phyloP scores from a whole-genome alignment of 2,888 invertebrate genomes.

The Spisula solida region DNA sequence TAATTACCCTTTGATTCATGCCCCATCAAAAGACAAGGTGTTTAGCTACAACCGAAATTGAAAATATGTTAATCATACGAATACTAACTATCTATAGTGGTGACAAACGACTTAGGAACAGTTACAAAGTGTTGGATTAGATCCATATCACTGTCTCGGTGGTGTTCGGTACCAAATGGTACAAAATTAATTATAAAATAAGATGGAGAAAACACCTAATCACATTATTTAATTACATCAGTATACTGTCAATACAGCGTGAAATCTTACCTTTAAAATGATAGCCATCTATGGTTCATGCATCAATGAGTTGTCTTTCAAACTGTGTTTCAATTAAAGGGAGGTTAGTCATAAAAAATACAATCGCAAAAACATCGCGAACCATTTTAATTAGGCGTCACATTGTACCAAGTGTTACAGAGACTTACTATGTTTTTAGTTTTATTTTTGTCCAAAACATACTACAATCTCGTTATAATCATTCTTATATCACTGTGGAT shows the following conservation, averaged over 20 bases:
- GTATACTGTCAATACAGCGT: conserved; percentile 4
- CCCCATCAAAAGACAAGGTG: conserved; percentile 46
- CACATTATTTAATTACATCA: conserved; percentile 22
- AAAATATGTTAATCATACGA: conserved; percentile 46
- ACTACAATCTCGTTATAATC: no score
- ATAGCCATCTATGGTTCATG: not conserved
- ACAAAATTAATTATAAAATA: conserved; percentile 7
- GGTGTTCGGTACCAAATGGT: not conserved
- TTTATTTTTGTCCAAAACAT: no score
- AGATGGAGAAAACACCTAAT: not conserved
- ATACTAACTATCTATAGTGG: conserved; percentile 39
- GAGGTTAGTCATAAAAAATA: conserved; percentile 1
- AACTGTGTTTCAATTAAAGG: conserved; percentile 11
- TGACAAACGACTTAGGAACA: not conserved
- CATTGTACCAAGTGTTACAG: no score
- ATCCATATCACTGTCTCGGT: not conserved
- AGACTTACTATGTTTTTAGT: no score
- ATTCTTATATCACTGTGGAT: no score
- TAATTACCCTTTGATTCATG: conserved; percentile 58
- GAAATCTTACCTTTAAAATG: not conserved
- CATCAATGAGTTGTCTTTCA: not conserved
- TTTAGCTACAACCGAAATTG: conserved; percentile 47
- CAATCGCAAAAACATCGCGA: not conserved
- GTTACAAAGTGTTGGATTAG: not conserved
- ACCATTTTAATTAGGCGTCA: not conserved